phyloP scores from a whole-genome alignment of 2,888 invertebrate species.

The Eudemis profundana region DNA sequence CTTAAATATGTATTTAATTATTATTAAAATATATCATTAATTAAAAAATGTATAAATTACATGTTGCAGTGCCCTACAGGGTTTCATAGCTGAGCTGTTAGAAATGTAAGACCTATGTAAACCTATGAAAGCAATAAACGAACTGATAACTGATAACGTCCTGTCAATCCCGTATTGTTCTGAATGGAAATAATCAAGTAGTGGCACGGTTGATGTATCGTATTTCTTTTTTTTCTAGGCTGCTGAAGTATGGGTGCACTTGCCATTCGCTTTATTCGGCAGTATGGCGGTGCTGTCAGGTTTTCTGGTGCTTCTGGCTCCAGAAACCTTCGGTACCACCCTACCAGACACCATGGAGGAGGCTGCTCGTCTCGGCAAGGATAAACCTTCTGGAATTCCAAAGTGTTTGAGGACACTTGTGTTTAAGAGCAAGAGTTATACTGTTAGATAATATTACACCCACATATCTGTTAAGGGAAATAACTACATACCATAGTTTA shows the following conservation, averaged over 20 bases:
- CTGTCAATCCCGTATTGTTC: not conserved
- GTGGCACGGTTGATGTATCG: not conserved
- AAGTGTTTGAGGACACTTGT: constrained; percentile 10
- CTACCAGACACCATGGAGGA: not conserved
- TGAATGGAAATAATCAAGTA: not conserved
- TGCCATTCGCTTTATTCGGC: not conserved
- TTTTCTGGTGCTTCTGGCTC: not conserved
- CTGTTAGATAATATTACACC: not conserved
- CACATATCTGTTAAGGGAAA: not conserved
- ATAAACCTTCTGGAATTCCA: not conserved
- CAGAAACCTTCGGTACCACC: not conserved
- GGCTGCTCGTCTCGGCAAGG: not conserved
- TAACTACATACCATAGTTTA: no score
- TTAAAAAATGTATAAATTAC: no score
- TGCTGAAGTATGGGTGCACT: not conserved
- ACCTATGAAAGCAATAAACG: no score
- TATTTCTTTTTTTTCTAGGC: not conserved
- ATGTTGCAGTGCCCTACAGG: no score
- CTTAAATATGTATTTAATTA: no score
- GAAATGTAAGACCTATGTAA: no score
- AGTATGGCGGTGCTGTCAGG: not conserved
- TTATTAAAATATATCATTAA: no score
- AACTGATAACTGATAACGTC: no score
- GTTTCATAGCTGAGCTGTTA: no score
- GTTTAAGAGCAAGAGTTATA: constrained; percentile 19